Conservation (phyloP, 2,888 invertebrate species). For the Sturmia bella region DNA sequence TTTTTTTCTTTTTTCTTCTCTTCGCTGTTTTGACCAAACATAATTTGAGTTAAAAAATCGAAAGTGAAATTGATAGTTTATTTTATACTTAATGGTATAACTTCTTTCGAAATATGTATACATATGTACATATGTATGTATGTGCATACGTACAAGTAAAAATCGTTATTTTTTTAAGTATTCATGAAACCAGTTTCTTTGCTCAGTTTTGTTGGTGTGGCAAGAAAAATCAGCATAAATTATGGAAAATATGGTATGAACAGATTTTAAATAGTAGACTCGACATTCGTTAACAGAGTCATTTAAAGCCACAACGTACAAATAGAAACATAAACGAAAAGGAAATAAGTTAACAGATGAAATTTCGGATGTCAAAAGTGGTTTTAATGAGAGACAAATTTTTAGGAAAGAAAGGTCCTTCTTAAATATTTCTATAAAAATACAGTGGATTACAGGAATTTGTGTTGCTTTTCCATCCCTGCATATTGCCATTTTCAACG, state of each 20-base stretch:
- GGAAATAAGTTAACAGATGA: no score
- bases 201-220: conserved; percentile 5
- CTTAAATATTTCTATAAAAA: no score
- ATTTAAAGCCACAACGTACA: not conserved
- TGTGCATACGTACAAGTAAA: no score
- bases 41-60: conserved; percentile 58
- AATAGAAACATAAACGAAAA: not conserved
- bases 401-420: not conserved
- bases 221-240: conserved; percentile 41
- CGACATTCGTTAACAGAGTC: conserved; percentile 7
- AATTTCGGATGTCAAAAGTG: no score
- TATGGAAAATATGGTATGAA: conserved; percentile 23
- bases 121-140: no score
- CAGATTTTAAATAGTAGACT: conserved; percentile 28
- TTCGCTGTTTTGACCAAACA: conserved; percentile 19
- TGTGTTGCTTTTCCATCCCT: no score
- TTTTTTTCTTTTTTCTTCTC: not conserved
- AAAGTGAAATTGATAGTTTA: conserved; percentile 64
- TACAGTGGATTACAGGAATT: no score
- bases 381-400: not conserved
- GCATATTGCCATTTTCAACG: no score
- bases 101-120: conserved; percentile 43
- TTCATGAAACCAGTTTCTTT: conserved; percentile 46
- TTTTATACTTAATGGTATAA: conserved; percentile 23
- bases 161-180: conserved; percentile 22